phyloP scores from a whole-genome alignment of 2,113 vertebrate species.

The Aspidoscelis tigris region DNA sequence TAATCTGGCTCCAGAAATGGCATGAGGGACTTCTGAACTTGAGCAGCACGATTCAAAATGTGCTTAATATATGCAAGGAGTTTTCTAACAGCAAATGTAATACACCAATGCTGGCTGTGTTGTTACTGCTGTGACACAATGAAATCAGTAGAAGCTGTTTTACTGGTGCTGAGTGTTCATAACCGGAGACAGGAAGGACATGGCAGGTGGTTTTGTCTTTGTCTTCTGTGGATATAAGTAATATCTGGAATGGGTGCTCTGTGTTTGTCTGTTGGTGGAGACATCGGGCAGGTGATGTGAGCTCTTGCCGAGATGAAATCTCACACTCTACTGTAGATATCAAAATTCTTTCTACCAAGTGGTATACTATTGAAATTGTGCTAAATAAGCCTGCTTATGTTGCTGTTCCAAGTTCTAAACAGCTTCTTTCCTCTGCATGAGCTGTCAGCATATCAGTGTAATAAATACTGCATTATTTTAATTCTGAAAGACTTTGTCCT shows the following conservation, averaged over 20 bases:
- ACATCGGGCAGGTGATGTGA: not conserved
- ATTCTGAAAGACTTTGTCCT: fast-evolving
- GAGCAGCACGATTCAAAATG: too few species aligned
- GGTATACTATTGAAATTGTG: not conserved
- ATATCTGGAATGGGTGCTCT: not conserved
- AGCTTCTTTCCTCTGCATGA: fast-evolving
- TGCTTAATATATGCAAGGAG: too few species aligned
- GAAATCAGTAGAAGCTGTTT: not conserved
- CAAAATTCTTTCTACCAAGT: fast-evolving
- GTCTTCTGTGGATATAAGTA: not conserved
- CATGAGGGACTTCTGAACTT: too few species aligned
- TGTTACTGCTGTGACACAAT: not conserved
- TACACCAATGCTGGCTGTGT: not conserved
- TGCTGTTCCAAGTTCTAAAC: not conserved
- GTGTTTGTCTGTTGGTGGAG: fast-evolving
- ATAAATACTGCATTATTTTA: fast-evolving
- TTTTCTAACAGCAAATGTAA: not conserved
- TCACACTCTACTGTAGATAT: too few species aligned
- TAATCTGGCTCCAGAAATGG: too few species aligned
- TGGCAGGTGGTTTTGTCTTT: too few species aligned
- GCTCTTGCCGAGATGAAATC: not conserved
- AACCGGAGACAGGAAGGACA: not conserved
- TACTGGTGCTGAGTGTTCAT: not conserved
- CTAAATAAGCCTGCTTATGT: not conserved
- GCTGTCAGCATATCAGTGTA: fast-evolving